phyloP scores from a whole-genome alignment of 2,888 invertebrate genomes.

The Hypselothyrea guttata region DNA sequence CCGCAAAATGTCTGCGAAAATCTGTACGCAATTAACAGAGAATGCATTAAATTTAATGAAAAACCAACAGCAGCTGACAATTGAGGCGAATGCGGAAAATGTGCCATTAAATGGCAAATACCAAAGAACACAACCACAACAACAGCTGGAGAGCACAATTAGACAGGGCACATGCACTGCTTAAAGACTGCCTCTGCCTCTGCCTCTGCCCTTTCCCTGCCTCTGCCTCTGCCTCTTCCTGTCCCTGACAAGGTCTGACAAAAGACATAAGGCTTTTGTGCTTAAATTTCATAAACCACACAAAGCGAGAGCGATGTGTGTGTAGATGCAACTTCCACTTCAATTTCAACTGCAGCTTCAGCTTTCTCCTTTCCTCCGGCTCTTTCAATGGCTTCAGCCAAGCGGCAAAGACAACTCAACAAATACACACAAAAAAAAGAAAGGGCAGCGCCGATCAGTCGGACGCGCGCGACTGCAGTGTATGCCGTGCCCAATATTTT shows the following conservation, averaged over 20 bases:
- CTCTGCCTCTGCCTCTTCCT: no score
- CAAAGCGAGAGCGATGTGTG: constrained; percentile 67
- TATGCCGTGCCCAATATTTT: no score
- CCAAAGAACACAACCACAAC: constrained; percentile 1
- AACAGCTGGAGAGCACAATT: constrained; percentile 10
- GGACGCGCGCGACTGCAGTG: no score
- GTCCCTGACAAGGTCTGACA: constrained; percentile 37
- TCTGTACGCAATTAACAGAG: constrained; percentile 47
- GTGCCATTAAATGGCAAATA: constrained; percentile 70
- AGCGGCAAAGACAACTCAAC: constrained; percentile 56
- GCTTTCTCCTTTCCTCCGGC: constrained; percentile 22
- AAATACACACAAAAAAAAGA: not conserved
- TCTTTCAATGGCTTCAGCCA: constrained; percentile 67
- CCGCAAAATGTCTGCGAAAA: constrained; percentile 18
- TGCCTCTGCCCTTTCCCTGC: no score
- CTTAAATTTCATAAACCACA: constrained; percentile 75
- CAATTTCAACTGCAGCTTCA: constrained; percentile 17
- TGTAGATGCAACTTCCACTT: constrained; percentile 47
- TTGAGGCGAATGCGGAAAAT: constrained; percentile 66
- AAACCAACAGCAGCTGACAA: constrained; percentile 38
- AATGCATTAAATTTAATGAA: constrained; percentile 63
- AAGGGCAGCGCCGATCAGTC: no score
- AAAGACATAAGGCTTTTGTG: constrained; percentile 60
- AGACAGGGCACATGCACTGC: constrained; percentile 5
- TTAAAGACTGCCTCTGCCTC: no score